A percentile compares a stretch with the other conserved stretches of the same genome.
Evolutionary conservation across 2,888 invertebrate species (phyloP).

Genomic region (Gerosis bhagava): DNA sequence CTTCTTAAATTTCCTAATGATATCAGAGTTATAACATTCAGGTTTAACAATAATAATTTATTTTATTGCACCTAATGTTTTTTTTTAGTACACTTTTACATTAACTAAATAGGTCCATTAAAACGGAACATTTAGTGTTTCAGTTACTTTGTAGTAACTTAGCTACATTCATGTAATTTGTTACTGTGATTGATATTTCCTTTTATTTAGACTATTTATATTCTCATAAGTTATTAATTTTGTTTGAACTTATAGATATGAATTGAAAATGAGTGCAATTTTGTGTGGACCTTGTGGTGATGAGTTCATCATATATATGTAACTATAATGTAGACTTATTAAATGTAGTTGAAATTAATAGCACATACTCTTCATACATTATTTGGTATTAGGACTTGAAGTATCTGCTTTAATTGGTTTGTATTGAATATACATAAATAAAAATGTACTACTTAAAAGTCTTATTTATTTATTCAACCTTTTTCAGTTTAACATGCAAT

Average conservation of each 20-base stretch:
- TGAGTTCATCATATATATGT: too few species aligned
- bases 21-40: too few species aligned
- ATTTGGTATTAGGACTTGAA: slow-evolving; percentile 17
- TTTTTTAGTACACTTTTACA: background rate
- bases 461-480: slow-evolving; percentile 2
- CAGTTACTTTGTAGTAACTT: too few species aligned
- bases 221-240: slow-evolving; percentile 9
- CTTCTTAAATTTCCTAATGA: too few species aligned
- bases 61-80: background rate
- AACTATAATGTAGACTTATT: too few species aligned
- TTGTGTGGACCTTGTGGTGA: slow-evolving; percentile 4
- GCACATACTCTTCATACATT: slow-evolving; percentile 1
- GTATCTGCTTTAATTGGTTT: slow-evolving; percentile 21
- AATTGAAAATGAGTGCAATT: slow-evolving; percentile 12
- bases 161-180: slow-evolving; percentile 6
- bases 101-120: slow-evolving; percentile 17
- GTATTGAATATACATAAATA: slow-evolving; percentile 18
- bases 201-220: slow-evolving; percentile 17
- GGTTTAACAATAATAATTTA: background rate
- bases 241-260: slow-evolving; percentile 4
- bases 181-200: slow-evolving; percentile 17
- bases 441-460: slow-evolving; percentile 11
- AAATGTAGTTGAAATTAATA: slow-evolving; percentile 11
- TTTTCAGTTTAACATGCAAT: too few species aligned
- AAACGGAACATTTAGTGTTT: slow-evolving; percentile 4